These are phyloP conservation scores for Megastigmus dorsalis DNA, from an alignment of 2,888 invertebrate species.

Conservation along the genomic window DNA sequence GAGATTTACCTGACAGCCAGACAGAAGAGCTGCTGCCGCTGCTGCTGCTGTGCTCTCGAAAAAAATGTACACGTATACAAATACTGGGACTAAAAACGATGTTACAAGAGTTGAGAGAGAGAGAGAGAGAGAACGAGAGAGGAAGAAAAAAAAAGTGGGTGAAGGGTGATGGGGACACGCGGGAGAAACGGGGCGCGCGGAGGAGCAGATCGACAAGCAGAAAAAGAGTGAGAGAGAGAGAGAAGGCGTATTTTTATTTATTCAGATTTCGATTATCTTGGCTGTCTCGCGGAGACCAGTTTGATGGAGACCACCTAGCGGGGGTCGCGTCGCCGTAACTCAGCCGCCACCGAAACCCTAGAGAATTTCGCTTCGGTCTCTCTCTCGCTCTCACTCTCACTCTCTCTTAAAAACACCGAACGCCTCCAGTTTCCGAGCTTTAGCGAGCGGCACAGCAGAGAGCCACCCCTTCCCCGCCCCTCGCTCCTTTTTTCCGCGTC, in stretches of 20 bases:
- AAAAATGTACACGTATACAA: constrained; percentile 26
- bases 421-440: constrained; percentile 34
- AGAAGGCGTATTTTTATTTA: constrained; percentile 62
- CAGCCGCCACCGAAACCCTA: constrained; percentile 57
- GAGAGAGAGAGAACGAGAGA: constrained; percentile 28
- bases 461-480: constrained; percentile 33
- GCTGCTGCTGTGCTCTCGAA: neutral
- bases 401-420: constrained; percentile 39
- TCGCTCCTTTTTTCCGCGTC: constrained; percentile 14
- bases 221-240: constrained; percentile 50
- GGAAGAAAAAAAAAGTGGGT: constrained; percentile 35
- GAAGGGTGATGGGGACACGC: constrained; percentile 45
- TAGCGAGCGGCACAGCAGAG: too few relatives aligned
- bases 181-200: constrained; percentile 24
- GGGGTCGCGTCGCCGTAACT: constrained; percentile 57
- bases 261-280: constrained; percentile 68
- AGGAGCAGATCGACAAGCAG: constrained; percentile 43
- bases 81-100: too few relatives aligned
- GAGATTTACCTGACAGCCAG: constrained; percentile 55
- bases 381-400: too few relatives aligned
- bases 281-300: constrained; percentile 61
- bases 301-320: constrained; percentile 66
- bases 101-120: constrained; percentile 6
- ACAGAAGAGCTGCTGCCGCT: constrained; percentile 47
- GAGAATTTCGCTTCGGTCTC: constrained; percentile 59